Evolutionary conservation across 2,113 vertebrate species (phyloP), one percentile per base, ranked within the genome.

Genomic region (Ondatra zibethicus): DNA sequence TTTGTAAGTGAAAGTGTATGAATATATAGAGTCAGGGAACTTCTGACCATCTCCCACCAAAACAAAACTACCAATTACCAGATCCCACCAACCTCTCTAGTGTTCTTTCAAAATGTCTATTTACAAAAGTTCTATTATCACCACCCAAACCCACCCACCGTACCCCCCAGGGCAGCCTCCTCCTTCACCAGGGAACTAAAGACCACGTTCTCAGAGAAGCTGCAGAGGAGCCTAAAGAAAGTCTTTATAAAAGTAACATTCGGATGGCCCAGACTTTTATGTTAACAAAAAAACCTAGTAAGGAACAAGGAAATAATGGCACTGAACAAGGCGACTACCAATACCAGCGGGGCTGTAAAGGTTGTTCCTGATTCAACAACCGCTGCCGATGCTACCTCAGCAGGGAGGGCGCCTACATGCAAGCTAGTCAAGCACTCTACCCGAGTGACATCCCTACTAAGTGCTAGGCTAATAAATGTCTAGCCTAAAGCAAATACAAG

Each of bases 141-240:
- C 58, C 27, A 45, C 0, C 14, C 0, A 12, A 12, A n/a, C 36
- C 36, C 19, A 11, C n/a, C 55, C 29, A 0, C 55, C 55, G 16
- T 58, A 58, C 17, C 55, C 55, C 12, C 2, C 19, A 31, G 42
- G 5, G 66, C 23, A 7, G 25, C n/a, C 76, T 10, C 58, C 19
- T 4, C 11, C 21, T 50, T 14, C 27, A n/a, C 55, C 7, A 6
- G 36, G 58, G 42, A 47, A 19, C 55, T 21, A 16, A 45, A 39
- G 36, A n/a, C 17, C 55, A 55, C 1, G 61, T 11, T 29, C 39
- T 31, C 27, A 14, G 10, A 65, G 42, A 70, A n/a, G n/a, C 7
- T 6, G 21, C 45, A 91, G 47, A 50, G 33, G n/a, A 52, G 29
- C 33, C 23, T 3, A 8, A 29, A 63, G 23, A 52, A 50, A 39